Base-by-base conservation (phyloP, 2,888 invertebrate species). In the Strigamia transsilvanica region DNA sequence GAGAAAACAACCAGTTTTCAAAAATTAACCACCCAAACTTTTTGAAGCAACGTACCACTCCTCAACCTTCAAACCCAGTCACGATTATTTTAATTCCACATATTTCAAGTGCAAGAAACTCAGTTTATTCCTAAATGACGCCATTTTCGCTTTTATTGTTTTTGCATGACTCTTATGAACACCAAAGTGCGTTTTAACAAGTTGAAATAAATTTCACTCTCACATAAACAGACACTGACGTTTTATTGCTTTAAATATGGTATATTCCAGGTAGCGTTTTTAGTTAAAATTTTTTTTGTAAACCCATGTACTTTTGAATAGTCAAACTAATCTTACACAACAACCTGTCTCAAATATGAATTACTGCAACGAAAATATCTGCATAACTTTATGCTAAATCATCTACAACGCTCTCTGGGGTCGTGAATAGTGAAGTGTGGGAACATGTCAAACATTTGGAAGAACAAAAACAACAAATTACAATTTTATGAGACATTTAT, bases 1-100 rank as follows among this genome's bases (percentile, higher is more conserved):
- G n/a, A 56, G 56, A 56, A 56, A 56, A 56, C 56, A 56, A 56
- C 56, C 56, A 56, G 56, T 56, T 56, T 56, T 56, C 56, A 56
- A 56, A 56, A 56, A 56, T 56, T 56, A 56, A 56, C 56, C 56
- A 56, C 56, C 56, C 56, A 56, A 56, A 15, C n/a, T 56, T 56
- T 56, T 56, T 56, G 56, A 56, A 56, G 21, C 56, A 56, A 56
- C 56, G 18, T 56, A 56, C 56, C 56, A 56, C 56, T 56, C 56
- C 56, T 56, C 56, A 56, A 56, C 56, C 56, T 56, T 56, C 56
- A 56, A 56, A 56, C 56, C 56, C n/a, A 56, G 56, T 56, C 56
- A 56, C 56, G 56, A 56, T 56, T 56, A 56, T 56, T 56, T 56
- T 56, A 56, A 56, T 56, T 56, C 18, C 56, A 56, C 56, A 56